Base-by-base conservation (phyloP, 2,888 invertebrate genomes). In the Tipula unca region DNA sequence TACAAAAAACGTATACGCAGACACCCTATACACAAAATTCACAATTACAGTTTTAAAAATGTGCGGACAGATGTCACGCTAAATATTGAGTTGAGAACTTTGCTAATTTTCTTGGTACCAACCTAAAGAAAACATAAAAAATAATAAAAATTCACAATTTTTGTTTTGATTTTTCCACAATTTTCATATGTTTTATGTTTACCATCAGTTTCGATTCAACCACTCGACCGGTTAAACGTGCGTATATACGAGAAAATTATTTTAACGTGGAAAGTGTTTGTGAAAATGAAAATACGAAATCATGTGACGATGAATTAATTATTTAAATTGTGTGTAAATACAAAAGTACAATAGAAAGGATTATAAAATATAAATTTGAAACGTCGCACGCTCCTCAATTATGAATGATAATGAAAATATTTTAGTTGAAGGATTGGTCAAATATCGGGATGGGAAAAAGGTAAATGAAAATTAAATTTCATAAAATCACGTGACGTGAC, bases 361-460 rank as follows among this genome's bases (percentile, higher is more conserved):
- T 69, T 69, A 69, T 10, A 69, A 69, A 69, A 69, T 69, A 69
- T 20, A 69, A 25, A 54, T 54, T 54, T 17, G 48, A 17, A 54
- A n/a, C n/a, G n/a, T n/a, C 25, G 69, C 8, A 3, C 69, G 69
- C 69, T 25, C 20, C 25, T 69, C 25, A 83, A 83, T 8, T 32
- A 83, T 83, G 83, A 32, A 35, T 17, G 32, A 83, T 17, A 83
- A 17, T 83, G 83, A 83, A 32, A 83, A 83, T 83, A 32, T 32
- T 32, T 35, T 83, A 83, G 17, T 83, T 10, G 83, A 83, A 83
- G 83, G 83, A 35, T 83, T 83, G 83, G 83, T 83, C 83, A 83
- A 83, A 35, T 83, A 83, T 83, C 83, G 83, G n/a, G 83, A 83
- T 83, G 83, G 83, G 17, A 83, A 83, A 83, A 83, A 83, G 83